Evolutionary conservation across 2,888 invertebrate species (phyloP).

Genomic region (Caenorhabditis zanzibari): DNA sequence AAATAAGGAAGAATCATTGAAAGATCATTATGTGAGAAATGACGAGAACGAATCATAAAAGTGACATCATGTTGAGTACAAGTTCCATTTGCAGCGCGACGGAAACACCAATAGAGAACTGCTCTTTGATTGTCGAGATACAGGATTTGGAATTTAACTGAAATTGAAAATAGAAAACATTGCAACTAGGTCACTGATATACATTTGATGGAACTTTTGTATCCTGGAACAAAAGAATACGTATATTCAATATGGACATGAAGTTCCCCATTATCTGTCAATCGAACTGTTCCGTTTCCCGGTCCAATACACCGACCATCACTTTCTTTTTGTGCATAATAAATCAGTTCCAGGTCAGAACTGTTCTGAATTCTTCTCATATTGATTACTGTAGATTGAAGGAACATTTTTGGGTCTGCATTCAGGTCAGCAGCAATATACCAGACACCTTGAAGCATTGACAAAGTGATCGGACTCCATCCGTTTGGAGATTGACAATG

Average conservation of each 20-base stretch:
- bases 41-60: conserved; percentile 71
- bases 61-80: conserved; percentile 72
- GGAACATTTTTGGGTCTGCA: conserved; percentile 73
- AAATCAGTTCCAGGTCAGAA: conserved; percentile 60
- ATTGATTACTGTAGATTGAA: conserved; percentile 73
- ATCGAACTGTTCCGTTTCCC: conserved; percentile 61
- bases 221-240: conserved; percentile 66
- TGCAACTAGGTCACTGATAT: background rate
- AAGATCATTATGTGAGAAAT: conserved; percentile 74
- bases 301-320: conserved; percentile 73
- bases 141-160: conserved; percentile 72
- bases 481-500: conserved; percentile 59
- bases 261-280: conserved; percentile 66
- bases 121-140: conserved; percentile 77
- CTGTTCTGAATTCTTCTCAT: conserved; percentile 63
- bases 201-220: conserved; percentile 47
- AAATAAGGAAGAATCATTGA: conserved; percentile 73
- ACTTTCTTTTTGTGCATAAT: conserved; percentile 74
- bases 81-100: conserved; percentile 61
- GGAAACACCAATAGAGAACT: conserved; percentile 75
- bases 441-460: conserved; percentile 73
- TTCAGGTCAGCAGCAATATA: conserved; percentile 75
- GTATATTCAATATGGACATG: conserved; percentile 70
- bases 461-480: conserved; percentile 67
- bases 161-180: background rate